phyloP scores from a whole-genome alignment of 2,888 invertebrate genomes.

The Altica lythri region DNA sequence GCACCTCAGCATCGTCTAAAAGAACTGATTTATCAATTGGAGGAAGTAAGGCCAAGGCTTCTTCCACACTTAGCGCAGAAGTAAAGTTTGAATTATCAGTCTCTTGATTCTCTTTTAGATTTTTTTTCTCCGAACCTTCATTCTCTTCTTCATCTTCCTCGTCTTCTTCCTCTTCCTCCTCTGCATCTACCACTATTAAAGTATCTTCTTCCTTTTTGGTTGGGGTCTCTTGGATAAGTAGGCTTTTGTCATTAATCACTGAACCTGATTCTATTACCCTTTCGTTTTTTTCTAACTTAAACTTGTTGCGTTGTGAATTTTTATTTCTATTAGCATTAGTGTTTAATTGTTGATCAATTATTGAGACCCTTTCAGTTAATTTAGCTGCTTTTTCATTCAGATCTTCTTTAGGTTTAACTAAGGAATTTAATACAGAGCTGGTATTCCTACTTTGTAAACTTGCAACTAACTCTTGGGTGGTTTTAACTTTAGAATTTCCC shows the following conservation, averaged over 20 bases:
- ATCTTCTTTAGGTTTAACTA: constrained; percentile 51
- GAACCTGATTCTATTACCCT: constrained; percentile 51
- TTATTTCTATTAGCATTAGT: constrained; percentile 52
- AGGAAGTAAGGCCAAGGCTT: constrained; percentile 69
- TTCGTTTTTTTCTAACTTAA: constrained; percentile 40
- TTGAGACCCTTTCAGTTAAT: constrained; percentile 54
- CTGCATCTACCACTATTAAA: constrained; percentile 42
- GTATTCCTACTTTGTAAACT: constrained; percentile 67
- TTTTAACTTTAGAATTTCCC: constrained; percentile 68
- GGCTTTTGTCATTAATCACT: constrained; percentile 50
- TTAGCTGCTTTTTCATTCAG: constrained; percentile 55
- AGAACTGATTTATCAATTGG: constrained; percentile 62
- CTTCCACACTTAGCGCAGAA: constrained; percentile 60
- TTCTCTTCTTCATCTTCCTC: constrained; percentile 29
- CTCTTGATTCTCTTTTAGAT: constrained; percentile 41
- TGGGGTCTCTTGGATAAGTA: constrained; percentile 29
- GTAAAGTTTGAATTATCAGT: constrained; percentile 38
- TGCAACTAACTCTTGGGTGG: constrained; percentile 80
- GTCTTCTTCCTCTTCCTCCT: constrained; percentile 33
- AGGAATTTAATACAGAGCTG: constrained; percentile 34
- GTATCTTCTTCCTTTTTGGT: constrained; percentile 41
- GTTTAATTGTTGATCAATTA: constrained; percentile 55
- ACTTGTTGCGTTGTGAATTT: constrained; percentile 47
- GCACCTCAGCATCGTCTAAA: constrained; percentile 38
- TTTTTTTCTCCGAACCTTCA: constrained; percentile 31